These are phyloP conservation scores for Bradypus variegatus DNA, from an alignment of 2,797 vertebrate genomes.

Conservation along the genomic window DNA sequence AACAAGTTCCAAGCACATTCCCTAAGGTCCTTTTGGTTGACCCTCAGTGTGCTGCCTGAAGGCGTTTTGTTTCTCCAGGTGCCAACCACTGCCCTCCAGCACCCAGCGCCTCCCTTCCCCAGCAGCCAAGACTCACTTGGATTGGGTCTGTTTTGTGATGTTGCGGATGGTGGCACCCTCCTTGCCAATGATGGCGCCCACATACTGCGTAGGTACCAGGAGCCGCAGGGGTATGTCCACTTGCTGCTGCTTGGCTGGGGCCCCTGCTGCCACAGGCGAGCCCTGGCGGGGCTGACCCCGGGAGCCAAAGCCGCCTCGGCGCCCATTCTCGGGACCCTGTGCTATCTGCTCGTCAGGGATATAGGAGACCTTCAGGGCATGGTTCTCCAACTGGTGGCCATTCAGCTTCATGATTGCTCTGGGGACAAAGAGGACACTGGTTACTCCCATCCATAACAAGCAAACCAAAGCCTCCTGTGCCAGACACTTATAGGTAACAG, in stretches of 20 bases:
- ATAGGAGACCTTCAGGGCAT: conserved; percentile 88
- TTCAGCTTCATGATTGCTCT: conserved; percentile 97
- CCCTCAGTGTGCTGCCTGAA: neutral
- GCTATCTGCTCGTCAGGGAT: conserved; percentile 87
- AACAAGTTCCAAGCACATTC: neutral
- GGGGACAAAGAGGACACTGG: neutral
- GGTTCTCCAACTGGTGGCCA: conserved; percentile 92
- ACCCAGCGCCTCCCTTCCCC: neutral
- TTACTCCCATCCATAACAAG: neutral
- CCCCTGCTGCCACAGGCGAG: conserved; percentile 80
- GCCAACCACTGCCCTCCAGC: no score
- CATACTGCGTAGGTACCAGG: conserved; percentile 92
- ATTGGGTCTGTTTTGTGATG: conserved; percentile 96
- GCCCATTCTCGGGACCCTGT: conserved; percentile 84
- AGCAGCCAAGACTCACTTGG: conserved; percentile 81
- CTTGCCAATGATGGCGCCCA: conserved; percentile 95
- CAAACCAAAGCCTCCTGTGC: neutral
- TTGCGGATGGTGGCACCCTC: conserved; percentile 94
- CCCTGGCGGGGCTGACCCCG: conserved; percentile 81
- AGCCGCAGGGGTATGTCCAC: conserved; percentile 90
- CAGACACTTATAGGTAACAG: neutral
- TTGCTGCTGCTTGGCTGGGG: conserved; percentile 83
- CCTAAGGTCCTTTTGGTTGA: neutral
- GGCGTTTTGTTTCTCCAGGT: neutral
- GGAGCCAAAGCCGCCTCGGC: conserved; percentile 79